Conservation (phyloP, 2,888 invertebrate species). For the Sarcophaga carnaria region DNA sequence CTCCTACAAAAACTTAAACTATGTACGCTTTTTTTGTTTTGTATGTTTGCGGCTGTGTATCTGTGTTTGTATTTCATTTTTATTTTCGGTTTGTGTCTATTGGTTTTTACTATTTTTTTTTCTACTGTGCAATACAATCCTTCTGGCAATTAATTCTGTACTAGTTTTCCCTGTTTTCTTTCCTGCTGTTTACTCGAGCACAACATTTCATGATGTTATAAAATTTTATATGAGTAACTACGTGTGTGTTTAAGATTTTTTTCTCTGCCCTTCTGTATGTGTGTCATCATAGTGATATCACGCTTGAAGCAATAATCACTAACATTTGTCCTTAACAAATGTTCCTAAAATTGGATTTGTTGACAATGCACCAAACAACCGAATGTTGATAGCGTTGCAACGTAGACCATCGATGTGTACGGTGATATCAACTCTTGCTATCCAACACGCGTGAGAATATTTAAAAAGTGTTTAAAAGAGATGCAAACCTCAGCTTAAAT, state of each 20-base stretch:
- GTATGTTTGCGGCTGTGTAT: not conserved
- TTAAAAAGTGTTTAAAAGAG: too few species aligned
- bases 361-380: slow-evolving; percentile 40
- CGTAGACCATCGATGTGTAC: too few species aligned
- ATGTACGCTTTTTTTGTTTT: too few species aligned
- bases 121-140: slow-evolving; percentile 41
- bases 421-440: too few species aligned
- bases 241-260: not conserved
- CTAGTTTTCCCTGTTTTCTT: slow-evolving; percentile 51
- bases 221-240: slow-evolving; percentile 1
- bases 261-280: slow-evolving; percentile 29
- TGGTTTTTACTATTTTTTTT: slow-evolving; percentile 11
- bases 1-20: not conserved
- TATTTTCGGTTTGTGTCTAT: slow-evolving; percentile 8
- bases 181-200: slow-evolving; percentile 59
- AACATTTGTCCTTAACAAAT: slow-evolving; percentile 65
- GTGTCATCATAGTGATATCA: slow-evolving; percentile 61
- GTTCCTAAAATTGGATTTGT: slow-evolving; percentile 67
- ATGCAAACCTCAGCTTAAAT: too few species aligned
- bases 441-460: too few species aligned
- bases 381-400: not conserved
- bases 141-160: slow-evolving; percentile 64
- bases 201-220: slow-evolving; percentile 36
- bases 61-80: not conserved
- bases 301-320: slow-evolving; percentile 65